A percentile compares a stretch with the other conserved stretches of the same genome.
phyloP scores from a whole-genome alignment of 2,888 invertebrate genomes.

The Arrhopalites spinosus region DNA sequence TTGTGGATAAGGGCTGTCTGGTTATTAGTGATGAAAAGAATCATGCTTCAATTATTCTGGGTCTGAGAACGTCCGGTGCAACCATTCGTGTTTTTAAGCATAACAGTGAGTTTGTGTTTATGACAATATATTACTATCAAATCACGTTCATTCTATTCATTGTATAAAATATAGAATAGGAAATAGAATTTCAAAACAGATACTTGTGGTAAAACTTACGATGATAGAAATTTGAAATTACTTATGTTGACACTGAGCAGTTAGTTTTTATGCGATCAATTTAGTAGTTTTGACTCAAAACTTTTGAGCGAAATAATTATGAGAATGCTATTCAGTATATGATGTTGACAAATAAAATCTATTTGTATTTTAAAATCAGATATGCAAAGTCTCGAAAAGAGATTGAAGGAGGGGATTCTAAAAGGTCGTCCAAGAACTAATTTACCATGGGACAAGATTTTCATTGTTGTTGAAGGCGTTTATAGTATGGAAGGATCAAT shows the following conservation, averaged over 20 bases:
- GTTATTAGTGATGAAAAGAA: conserved; percentile 96
- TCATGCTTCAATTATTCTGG: conserved; percentile 95
- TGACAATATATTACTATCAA: too few species aligned
- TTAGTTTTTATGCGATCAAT: too few species aligned
- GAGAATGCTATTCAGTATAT: too few species aligned
- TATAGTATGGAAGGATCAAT: conserved; percentile 99
- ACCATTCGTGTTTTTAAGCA: conserved; percentile 85
- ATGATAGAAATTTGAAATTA: too few species aligned
- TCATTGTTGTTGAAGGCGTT: conserved; percentile 93
- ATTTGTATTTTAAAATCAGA: conserved; percentile 62
- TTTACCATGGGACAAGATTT: conserved; percentile 86
- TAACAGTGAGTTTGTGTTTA: conserved; percentile 66
- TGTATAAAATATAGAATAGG: too few species aligned
- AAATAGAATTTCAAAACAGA: too few species aligned
- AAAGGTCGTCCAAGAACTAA: conserved; percentile 77
- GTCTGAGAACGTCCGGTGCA: conserved; percentile 84
- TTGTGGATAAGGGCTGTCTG: conserved; percentile 81
- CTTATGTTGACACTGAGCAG: too few species aligned
- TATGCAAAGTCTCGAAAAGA: conserved; percentile 78
- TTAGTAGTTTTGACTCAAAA: too few species aligned
- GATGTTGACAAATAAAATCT: neutral
- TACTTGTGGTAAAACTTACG: too few species aligned
- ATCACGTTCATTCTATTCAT: neutral
- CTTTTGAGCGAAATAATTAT: neutral
- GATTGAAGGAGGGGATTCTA: conserved; percentile 74